phyloP scores from a whole-genome alignment of 2,797 vertebrate species.

The Passerculus sandwichensis region DNA sequence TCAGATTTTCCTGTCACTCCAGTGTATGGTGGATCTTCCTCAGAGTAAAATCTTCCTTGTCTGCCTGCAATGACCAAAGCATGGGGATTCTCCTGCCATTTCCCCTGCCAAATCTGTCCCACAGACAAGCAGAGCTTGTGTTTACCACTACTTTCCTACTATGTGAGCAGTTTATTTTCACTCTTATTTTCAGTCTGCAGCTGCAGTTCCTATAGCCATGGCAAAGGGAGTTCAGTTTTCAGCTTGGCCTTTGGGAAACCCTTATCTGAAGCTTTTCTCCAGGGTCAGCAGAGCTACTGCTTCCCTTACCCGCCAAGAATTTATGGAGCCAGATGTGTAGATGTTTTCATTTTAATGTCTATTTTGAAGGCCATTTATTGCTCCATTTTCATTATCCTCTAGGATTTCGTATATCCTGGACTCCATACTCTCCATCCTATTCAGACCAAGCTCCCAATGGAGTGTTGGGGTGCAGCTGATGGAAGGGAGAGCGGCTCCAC shows the following conservation, averaged over 20 bases:
- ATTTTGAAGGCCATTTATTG: not conserved
- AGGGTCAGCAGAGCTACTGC: not conserved
- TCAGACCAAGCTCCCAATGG: not conserved
- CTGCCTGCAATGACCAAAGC: not conserved
- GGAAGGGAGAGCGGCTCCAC: not conserved
- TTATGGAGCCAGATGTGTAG: not conserved
- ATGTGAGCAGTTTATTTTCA: not conserved
- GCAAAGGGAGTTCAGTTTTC: not conserved
- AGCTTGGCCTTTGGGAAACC: not conserved
- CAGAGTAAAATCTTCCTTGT: not conserved
- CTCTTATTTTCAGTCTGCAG: not conserved
- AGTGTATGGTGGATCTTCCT: not conserved
- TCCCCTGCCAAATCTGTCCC: not conserved
- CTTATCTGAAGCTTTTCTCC: not conserved
- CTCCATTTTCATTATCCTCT: not conserved
- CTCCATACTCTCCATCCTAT: not conserved
- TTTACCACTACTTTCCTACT: conserved; percentile 15
- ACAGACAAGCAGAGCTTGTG: not conserved
- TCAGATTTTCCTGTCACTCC: not conserved
- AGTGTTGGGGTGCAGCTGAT: not conserved
- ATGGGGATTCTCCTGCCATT: not conserved
- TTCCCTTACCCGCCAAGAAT: not conserved
- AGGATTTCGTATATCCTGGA: not conserved
- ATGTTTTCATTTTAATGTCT: not conserved
- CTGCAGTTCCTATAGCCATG: not conserved